phyloP scores from a whole-genome alignment of 2,888 invertebrate species.

The Apotomis turbidana region DNA sequence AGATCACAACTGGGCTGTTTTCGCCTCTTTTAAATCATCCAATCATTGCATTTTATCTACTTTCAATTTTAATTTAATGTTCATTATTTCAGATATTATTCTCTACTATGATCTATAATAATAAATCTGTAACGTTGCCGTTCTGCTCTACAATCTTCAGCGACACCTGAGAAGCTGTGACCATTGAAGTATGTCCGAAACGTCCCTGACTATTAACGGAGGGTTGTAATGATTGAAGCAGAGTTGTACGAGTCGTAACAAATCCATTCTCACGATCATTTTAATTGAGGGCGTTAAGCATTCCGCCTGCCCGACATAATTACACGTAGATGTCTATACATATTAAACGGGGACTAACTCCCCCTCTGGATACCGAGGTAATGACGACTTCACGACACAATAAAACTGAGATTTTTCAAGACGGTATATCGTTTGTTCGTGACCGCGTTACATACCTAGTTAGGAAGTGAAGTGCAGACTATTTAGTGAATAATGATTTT shows the following conservation, averaged over 20 bases:
- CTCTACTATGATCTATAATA: too few species aligned
- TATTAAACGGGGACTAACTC: constrained; percentile 13
- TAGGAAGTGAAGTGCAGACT: neutral
- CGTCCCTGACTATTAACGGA: constrained; percentile 14
- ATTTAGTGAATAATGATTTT: too few species aligned
- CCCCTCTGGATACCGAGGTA: constrained; percentile 25
- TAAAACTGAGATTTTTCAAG: constrained; percentile 2
- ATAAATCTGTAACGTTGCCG: too few species aligned
- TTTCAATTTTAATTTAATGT: too few species aligned
- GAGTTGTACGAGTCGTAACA: constrained; percentile 38
- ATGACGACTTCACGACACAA: constrained; percentile 36
- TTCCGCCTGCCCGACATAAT: constrained; percentile 37
- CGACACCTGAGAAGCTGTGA: neutral
- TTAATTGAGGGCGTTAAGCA: constrained; percentile 43
- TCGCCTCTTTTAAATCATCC: too few species aligned
- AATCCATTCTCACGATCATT: constrained; percentile 45
- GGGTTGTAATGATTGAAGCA: constrained; percentile 34
- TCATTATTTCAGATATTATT: too few species aligned
- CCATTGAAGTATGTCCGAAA: constrained; percentile 5
- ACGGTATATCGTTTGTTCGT: neutral
- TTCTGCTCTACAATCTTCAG: neutral
- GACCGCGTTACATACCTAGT: neutral
- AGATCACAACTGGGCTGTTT: too few species aligned
- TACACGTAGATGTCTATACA: constrained; percentile 20
- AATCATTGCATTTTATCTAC: too few species aligned